Percentiles rank a stretch among this genome's conserved stretches.
Evolutionary conservation across 2,888 invertebrate genomes (phyloP).

Genomic region (Aphodius sticticus): DNA sequence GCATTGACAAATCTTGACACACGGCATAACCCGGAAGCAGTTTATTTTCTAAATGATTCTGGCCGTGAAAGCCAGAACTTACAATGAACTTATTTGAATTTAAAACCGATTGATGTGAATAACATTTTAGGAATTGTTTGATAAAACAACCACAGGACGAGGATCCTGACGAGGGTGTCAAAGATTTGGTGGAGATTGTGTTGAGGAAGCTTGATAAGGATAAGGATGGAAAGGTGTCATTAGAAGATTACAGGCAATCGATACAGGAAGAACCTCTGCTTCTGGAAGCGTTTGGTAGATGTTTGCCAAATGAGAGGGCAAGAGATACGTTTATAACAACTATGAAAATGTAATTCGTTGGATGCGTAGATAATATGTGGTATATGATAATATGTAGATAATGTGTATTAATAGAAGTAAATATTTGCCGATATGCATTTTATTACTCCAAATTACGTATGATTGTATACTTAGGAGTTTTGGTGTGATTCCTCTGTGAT

Average conservation of each 20-base stretch:
- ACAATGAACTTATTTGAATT: too few species aligned
- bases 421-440: background rate
- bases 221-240: conserved; percentile 76
- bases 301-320: conserved; percentile 71
- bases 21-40: too few species aligned
- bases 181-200: conserved; percentile 77
- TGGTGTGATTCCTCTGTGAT: background rate
- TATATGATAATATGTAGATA: background rate
- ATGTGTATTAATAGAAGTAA: background rate
- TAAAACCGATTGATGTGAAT: background rate
- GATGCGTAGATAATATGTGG: background rate
- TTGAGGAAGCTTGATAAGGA: conserved; percentile 79
- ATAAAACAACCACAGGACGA: conserved; percentile 77
- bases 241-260: conserved; percentile 71
- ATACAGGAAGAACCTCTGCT: conserved; percentile 73
- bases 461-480: background rate
- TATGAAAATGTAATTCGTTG: conserved; percentile 45
- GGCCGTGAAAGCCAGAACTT: too few species aligned
- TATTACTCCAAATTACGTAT: background rate
- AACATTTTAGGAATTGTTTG: conserved; percentile 63
- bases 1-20: too few species aligned
- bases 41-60: too few species aligned
- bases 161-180: conserved; percentile 75
- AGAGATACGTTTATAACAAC: conserved; percentile 59
- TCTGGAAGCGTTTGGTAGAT: conserved; percentile 78